Percentiles rank a stretch among this genome's conserved stretches.
These are phyloP conservation scores for Proteles cristata DNA, from an alignment of 2,113 vertebrate genomes.

Conservation along the genomic window DNA sequence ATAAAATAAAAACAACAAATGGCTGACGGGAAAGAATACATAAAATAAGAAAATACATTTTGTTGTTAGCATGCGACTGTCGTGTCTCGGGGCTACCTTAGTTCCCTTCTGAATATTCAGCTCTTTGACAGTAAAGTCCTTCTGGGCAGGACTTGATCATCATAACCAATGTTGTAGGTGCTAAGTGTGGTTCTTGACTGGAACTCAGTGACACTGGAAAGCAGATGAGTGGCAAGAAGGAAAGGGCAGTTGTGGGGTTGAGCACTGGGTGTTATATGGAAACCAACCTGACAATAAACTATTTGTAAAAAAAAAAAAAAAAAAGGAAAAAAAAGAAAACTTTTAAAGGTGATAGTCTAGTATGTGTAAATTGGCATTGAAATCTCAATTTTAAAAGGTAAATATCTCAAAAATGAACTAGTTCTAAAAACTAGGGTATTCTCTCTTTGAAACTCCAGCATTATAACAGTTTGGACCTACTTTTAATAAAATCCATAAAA, in stretches of 20 bases:
- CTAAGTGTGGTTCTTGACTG: background rate
- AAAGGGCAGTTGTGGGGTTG: background rate
- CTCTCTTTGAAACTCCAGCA: background rate
- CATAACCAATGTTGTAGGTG: background rate
- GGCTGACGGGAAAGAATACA: background rate
- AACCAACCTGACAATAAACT: too few species aligned
- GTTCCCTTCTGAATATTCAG: background rate
- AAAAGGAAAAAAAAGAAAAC: background rate
- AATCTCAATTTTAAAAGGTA: background rate
- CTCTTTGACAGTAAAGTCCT: background rate
- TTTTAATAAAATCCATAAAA: background rate
- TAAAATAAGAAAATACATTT: background rate
- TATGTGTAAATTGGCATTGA: background rate
- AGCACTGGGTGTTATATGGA: too few species aligned
- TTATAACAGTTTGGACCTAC: background rate
- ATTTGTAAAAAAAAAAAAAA: too few species aligned
- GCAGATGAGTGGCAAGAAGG: background rate
- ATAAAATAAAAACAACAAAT: background rate
- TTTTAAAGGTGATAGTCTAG: background rate
- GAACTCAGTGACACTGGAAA: background rate
- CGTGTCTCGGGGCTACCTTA: background rate
- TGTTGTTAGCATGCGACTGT: background rate
- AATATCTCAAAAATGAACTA: background rate
- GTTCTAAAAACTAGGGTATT: background rate
- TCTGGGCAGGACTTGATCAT: background rate